phyloP scores from a whole-genome alignment of 2,113 vertebrate species.

The Muntiacus muntjak region DNA sequence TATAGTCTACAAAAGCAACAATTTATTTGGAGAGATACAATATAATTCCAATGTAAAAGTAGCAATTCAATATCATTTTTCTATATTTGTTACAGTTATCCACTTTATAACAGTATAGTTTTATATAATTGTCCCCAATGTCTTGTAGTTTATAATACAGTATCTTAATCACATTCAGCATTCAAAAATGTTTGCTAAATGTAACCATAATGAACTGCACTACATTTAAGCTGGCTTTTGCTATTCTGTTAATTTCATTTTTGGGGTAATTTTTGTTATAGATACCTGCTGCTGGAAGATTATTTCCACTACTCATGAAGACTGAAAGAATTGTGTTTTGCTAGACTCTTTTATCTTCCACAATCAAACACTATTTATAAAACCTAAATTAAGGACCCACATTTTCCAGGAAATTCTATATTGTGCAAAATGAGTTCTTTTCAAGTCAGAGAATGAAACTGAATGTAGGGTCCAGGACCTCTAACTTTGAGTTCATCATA shows the following conservation, averaged over 20 bases:
- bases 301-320: not conserved
- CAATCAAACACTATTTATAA: not conserved
- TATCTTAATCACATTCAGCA: not conserved
- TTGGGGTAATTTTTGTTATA: not conserved
- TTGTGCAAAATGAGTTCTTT: not conserved
- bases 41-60: not conserved
- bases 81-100: not conserved
- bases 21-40: not conserved
- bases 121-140: not conserved
- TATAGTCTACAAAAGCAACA: not conserved
- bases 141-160: not conserved
- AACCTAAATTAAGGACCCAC: not conserved
- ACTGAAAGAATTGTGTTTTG: not conserved
- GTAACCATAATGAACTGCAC: not conserved
- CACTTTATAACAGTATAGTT: not conserved
- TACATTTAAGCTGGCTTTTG: not conserved
- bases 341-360: not conserved
- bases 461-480: not conserved
- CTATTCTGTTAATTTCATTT: not conserved
- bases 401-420: slow-evolving; percentile 12
- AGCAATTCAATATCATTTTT: not conserved
- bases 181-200: not conserved
- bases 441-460: slow-evolving; percentile 24
- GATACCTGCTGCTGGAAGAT: not conserved
- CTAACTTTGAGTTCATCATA: not conserved